A percentile compares a stretch with the other conserved stretches of the same genome.
These are phyloP conservation scores for Misgurnus mizolepis DNA, from an alignment of 2,113 vertebrate genomes.

Conservation along the genomic window DNA sequence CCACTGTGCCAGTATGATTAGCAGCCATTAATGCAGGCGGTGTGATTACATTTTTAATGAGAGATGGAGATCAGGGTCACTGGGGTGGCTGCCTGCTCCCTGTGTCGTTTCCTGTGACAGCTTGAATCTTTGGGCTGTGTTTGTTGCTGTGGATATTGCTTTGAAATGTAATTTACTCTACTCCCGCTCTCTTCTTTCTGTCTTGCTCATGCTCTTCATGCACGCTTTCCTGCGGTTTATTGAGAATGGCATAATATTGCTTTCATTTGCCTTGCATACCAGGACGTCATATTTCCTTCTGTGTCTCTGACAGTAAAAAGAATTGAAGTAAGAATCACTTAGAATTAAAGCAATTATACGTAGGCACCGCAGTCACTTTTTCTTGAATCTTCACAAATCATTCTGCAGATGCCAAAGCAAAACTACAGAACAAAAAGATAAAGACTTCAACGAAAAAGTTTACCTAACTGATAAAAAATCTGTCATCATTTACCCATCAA, in stretches of 20 bases:
- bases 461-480: not conserved
- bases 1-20: conserved; percentile 63
- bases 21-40: conserved; percentile 56
- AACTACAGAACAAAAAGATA: not conserved
- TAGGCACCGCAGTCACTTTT: not conserved
- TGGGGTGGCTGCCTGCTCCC: not conserved
- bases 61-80: conserved; percentile 18
- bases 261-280: conserved; percentile 9
- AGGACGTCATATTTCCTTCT: not conserved
- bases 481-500: not conserved
- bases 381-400: not conserved
- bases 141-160: conserved; percentile 38
- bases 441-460: not conserved
- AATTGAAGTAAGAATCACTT: not conserved
- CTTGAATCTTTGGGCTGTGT: conserved; percentile 23
- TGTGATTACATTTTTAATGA: conserved; percentile 57
- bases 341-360: not conserved
- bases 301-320: not conserved
- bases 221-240: not conserved
- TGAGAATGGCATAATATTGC: not conserved
- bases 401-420: not conserved
- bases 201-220: not conserved
- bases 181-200: not conserved
- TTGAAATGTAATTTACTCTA: conserved; percentile 7
- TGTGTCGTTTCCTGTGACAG: conserved; percentile 37